These are phyloP conservation scores for Cebus imitator DNA, from an alignment of 2,113 vertebrate species.

Conservation along the genomic window DNA sequence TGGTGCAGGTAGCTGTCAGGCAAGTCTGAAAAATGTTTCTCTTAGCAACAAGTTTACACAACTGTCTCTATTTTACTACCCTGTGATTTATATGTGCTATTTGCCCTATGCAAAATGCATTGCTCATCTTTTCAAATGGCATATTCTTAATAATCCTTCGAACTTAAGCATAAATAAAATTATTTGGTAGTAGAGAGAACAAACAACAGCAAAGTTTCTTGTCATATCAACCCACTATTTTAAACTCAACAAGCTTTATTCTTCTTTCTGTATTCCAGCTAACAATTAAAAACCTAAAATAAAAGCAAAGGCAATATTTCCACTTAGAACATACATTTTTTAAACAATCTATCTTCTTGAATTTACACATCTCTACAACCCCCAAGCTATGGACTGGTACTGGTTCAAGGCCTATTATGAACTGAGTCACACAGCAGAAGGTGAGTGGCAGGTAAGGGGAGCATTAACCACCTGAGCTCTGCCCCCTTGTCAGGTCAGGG, in stretches of 20 bases:
- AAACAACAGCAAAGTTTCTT: neutral
- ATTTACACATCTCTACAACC: neutral
- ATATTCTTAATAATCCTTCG: neutral
- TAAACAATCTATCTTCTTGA: neutral
- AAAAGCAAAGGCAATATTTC: neutral
- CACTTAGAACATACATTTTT: neutral
- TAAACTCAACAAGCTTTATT: neutral
- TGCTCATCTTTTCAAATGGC: neutral
- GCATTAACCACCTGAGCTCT: too few relatives aligned
- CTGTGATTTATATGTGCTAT: neutral
- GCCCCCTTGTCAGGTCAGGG: too few relatives aligned
- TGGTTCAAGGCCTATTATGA: too few relatives aligned
- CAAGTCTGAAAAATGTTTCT: neutral
- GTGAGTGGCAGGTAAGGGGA: too few relatives aligned
- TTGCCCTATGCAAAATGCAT: neutral
- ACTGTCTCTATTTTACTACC: neutral
- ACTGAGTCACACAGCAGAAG: too few relatives aligned
- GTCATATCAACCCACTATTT: neutral
- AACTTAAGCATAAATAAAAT: neutral
- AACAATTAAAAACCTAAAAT: neutral
- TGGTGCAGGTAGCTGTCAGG: neutral
- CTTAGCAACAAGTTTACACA: neutral
- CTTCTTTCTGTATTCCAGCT: neutral
- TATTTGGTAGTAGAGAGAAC: neutral
- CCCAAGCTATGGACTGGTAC: too few relatives aligned